Conservation (phyloP, 1,140 invertebrate species). For the Atta texana region DNA sequence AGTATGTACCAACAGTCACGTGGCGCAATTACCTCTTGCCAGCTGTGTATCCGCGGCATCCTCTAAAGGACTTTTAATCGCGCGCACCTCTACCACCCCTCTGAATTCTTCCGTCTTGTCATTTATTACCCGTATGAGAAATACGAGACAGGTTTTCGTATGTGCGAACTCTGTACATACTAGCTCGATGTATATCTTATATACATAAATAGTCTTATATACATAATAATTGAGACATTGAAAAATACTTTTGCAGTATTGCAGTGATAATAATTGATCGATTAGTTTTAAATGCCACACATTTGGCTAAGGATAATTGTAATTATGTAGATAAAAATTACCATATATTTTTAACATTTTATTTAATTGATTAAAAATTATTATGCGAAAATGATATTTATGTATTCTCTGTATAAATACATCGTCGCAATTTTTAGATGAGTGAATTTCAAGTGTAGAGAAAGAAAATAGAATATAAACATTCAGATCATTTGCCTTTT, state of each 20-base stretch:
- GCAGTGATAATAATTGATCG: neutral
- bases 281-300: neutral
- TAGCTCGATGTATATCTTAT: neutral
- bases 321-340: neutral
- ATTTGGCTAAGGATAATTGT: neutral
- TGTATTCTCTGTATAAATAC: neutral
- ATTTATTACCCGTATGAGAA: constrained; percentile 78
- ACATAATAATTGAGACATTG: neutral
- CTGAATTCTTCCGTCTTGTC: constrained; percentile 67
- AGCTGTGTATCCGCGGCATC: constrained; percentile 79
- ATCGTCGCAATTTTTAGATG: neutral
- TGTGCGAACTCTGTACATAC: neutral
- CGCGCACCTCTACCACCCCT: constrained; percentile 56
- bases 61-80: constrained; percentile 82
- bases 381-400: neutral
- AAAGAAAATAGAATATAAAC: constrained; percentile 15
- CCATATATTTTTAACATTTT: neutral
- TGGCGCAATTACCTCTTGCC: constrained; percentile 80
- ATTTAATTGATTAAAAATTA: neutral
- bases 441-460: neutral
- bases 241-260: neutral
- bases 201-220: neutral
- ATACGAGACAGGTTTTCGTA: constrained; percentile 52
- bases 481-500: constrained; percentile 32
- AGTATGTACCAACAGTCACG: constrained; percentile 79